Conservation (phyloP, 2,797 vertebrate genomes). For the Pipistrellus nathusii region DNA sequence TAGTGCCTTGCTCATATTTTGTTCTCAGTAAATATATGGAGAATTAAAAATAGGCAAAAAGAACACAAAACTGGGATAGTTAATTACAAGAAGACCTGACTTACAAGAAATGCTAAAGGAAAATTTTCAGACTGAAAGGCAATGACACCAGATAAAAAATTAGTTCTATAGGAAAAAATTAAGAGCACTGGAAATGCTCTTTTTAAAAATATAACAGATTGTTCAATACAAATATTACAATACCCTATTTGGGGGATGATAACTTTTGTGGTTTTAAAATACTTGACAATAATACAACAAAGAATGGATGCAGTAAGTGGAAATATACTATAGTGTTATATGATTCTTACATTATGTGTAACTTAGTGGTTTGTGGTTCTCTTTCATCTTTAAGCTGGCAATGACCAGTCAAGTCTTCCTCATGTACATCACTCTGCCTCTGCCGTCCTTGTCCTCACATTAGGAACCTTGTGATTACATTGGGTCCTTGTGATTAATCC, state of each 20-base stretch:
- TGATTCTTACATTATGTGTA: background rate
- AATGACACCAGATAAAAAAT: background rate
- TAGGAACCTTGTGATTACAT: background rate
- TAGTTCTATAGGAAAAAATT: background rate
- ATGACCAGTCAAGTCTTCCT: background rate
- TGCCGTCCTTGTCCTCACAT: background rate
- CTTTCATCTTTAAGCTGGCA: background rate
- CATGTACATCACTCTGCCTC: background rate
- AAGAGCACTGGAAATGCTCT: constrained; percentile 5
- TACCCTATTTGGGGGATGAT: background rate
- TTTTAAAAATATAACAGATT: background rate
- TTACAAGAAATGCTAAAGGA: background rate
- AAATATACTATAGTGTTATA: background rate
- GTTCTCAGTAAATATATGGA: background rate
- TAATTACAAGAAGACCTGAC: background rate
- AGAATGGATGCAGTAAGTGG: background rate
- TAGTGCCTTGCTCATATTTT: constrained; percentile 24
- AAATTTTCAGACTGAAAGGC: background rate
- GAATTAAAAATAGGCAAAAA: constrained; percentile 7
- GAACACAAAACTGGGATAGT: background rate
- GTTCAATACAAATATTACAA: constrained; percentile 14
- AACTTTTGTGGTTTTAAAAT: background rate
- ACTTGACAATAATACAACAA: background rate
- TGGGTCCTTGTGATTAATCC: background rate
- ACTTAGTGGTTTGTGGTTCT: background rate